Evolutionary conservation across 2,113 vertebrate species (phyloP), one percentile per base, ranked within the genome.

Genomic region (Nothocercus julius): DNA sequence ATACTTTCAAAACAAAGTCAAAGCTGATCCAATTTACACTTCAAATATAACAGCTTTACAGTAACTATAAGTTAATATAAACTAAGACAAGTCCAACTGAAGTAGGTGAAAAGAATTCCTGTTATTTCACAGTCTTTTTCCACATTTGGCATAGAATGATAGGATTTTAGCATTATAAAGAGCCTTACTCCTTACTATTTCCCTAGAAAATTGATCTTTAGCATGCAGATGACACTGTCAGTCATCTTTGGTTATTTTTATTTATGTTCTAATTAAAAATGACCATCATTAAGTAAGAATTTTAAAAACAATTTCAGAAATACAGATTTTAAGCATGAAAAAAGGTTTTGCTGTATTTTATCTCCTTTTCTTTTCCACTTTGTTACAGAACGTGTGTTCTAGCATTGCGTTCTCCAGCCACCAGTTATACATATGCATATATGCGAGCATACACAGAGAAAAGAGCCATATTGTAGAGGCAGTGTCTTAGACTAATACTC

Each of bases 301-400:
- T 21, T 40, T 32, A 59, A 27, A 64, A 74, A 70, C 20, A 11
- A 51, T 12, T 12, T 47, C 21, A 16, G 3, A 77, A 3, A 7
- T 53, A 38, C 45, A 61, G 0, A 42, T 69, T 73, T 64, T 22
- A 7, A 58, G 7, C 13, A 59, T 34, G 12, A 78, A 75, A 77
- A 0, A 10, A 6, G 1, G 5, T 7, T 70, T 80, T 63, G 16
- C 8, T 34, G 4, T 70, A 5, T 5, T 87, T 73, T 25, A 42
- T 12, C 8, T 76, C 32, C 11, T 13, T 1, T 24, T 63, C 28
- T 66, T 53, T 21, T 34, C 10, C 6, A 9, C 11, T 63, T 84
- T 24, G 0, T 42, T 32, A 42, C 2, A 45, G 9, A 11, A 1
- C 1, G 21, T 1, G 0, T 5, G 3, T 54, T 70, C 40, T 47